A percentile compares a stretch with the other conserved stretches of the same genome.
Evolutionary conservation across 2,113 vertebrate species (phyloP).

Genomic region (Forbesichthys agassizii): DNA sequence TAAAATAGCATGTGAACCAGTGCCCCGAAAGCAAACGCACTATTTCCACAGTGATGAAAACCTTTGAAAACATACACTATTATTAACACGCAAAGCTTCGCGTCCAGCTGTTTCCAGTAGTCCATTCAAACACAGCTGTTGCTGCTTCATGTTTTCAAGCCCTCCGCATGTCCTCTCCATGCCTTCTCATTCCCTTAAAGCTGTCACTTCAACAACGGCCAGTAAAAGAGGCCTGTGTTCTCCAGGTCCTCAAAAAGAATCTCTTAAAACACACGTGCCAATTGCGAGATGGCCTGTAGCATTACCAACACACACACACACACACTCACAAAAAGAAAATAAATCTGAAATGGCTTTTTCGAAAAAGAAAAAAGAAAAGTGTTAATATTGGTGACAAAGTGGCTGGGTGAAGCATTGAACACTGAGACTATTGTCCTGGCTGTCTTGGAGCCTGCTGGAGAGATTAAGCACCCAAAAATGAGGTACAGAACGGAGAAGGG

Average conservation of each 20-base stretch:
- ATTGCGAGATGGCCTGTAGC: constrained; percentile 57
- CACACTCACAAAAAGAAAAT: constrained; percentile 30
- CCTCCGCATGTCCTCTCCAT: constrained; percentile 69
- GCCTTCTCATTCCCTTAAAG: constrained; percentile 59
- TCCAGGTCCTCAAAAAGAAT: constrained; percentile 50
- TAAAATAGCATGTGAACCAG: constrained; percentile 21
- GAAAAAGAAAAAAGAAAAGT: constrained; percentile 54
- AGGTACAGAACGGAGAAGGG: constrained; percentile 67
- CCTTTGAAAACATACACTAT: constrained; percentile 66
- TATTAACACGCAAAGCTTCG: constrained; percentile 56
- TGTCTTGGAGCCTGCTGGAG: constrained; percentile 70
- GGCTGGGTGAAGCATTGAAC: constrained; percentile 63
- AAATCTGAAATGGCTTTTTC: constrained; percentile 67
- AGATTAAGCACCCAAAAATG: constrained; percentile 70
- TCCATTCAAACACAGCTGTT: constrained; percentile 77
- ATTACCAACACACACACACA: constrained; percentile 5
- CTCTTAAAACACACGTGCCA: constrained; percentile 51
- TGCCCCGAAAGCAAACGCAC: constrained; percentile 42
- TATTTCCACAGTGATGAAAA: constrained; percentile 62
- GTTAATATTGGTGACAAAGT: constrained; percentile 76
- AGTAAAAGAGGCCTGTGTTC: constrained; percentile 65
- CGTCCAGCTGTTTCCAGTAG: constrained; percentile 76
- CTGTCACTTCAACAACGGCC: constrained; percentile 74
- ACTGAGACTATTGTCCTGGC: constrained; percentile 77
- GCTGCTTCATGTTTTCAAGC: constrained; percentile 56